Conservation (phyloP, 2,113 vertebrate species). For the Notarius lentiginosus region DNA sequence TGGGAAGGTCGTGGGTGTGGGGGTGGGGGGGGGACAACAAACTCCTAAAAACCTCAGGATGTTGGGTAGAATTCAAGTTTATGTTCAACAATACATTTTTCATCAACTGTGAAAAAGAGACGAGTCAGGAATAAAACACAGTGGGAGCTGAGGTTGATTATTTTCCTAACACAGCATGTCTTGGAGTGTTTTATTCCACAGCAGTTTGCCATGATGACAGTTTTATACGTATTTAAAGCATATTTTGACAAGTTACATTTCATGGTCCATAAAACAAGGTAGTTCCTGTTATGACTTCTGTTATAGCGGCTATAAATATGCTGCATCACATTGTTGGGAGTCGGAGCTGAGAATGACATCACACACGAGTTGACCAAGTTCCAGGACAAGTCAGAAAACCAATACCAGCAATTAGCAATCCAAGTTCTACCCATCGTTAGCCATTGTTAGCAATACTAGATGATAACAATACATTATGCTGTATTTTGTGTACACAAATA, state of each 20-base stretch:
- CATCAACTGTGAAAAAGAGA: background rate
- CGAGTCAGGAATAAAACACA: background rate
- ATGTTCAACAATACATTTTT: background rate
- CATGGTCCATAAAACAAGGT: background rate
- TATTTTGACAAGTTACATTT: background rate
- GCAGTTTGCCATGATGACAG: background rate
- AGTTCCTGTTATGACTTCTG: background rate
- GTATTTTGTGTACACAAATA: too few relatives aligned
- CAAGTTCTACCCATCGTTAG: too few relatives aligned
- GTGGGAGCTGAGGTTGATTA: background rate
- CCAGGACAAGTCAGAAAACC: too few relatives aligned
- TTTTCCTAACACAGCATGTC: background rate
- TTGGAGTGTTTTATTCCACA: background rate
- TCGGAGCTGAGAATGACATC: too few relatives aligned
- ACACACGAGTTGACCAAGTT: too few relatives aligned
- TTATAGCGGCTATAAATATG: background rate
- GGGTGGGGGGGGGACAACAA: too few relatives aligned
- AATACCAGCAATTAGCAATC: too few relatives aligned
- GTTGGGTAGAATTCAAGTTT: background rate
- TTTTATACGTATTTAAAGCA: background rate
- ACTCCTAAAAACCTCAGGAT: background rate
- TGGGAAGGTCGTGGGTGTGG: too few relatives aligned
- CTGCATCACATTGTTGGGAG: too few relatives aligned
- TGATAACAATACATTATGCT: too few relatives aligned
- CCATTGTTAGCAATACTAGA: too few relatives aligned